Evolutionary conservation across 35 echinoderm and acorn worm species (phyloP), one percentile per base, ranked within the genome.

Genomic region (Nesometra sesokonis): DNA sequence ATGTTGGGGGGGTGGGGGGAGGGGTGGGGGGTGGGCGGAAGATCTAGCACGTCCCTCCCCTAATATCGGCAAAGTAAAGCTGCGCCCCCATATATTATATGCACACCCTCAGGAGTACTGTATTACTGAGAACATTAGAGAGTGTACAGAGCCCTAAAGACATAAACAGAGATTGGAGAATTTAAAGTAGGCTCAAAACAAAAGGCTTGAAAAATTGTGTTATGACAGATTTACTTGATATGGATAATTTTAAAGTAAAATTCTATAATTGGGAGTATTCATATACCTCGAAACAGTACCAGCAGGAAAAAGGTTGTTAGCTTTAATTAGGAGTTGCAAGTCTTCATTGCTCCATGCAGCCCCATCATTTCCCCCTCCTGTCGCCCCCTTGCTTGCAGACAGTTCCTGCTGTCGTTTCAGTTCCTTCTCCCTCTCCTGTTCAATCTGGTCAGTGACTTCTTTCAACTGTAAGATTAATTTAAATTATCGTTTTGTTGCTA

Each of bases 271-370:
- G 35, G 3, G 27, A 36, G 15, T 82, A 13, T 31, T 81, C 29
- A 34, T 47, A 17, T 88, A 97, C 94, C 94, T 93, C 47, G 89
- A 91, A 8, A 88, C 89, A 32, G 95, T 97, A 0, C 95, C 95
- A 80, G 95, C 89, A 33, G 95, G 95, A 38, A 97, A 97, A 35
- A 97, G 37, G 46, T 97, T 97, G 7, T 88, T 92, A 79, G 95
- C 95, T 77, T 97, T 97, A 33, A 97, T 93, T 13, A 97, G 89
- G 27, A 97, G 84, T 76, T 93, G 89, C 9, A 91, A 35, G 35
- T 97, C 95, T 17, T 86, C 91, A 52, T 93, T 87, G 34, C 86
- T 89, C 95, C 95, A 97, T 33, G 85, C 78, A 39, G 91, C 91
- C 0, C 80, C 89, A 31, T 35, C 79, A 31, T 84, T 84, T 30